A percentile compares a stretch with the other conserved stretches of the same genome.
phyloP scores from a whole-genome alignment of 2,113 vertebrate species.

The Octodon degus region DNA sequence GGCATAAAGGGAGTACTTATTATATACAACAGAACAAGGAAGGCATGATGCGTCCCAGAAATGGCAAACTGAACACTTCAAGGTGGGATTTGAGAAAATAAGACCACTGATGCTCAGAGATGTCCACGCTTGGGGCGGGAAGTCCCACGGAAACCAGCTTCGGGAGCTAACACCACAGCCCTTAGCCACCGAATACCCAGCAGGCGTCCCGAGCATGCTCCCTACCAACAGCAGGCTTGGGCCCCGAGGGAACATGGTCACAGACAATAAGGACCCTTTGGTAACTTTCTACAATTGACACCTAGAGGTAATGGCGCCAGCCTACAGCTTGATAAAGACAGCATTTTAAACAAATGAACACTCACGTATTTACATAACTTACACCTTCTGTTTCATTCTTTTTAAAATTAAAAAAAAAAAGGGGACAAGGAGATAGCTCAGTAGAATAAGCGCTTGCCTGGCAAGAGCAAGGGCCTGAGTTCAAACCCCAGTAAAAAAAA shows the following conservation, averaged over 20 bases:
- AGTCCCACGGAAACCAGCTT: neutral
- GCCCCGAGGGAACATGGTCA: neutral
- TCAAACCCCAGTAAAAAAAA: too few relatives aligned
- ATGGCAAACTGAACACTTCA: constrained; percentile 21
- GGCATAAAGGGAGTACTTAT: neutral
- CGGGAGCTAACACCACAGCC: neutral
- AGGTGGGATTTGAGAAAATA: constrained; percentile 20
- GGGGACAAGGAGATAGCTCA: too few relatives aligned
- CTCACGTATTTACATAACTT: neutral
- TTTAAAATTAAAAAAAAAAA: too few relatives aligned
- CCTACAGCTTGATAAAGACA: constrained; percentile 33
- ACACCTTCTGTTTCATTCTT: constrained; percentile 18
- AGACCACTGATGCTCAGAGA: neutral
- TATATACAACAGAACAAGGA: neutral
- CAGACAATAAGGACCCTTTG: neutral
- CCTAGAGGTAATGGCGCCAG: neutral
- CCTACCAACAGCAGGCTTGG: neutral
- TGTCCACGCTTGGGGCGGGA: neutral
- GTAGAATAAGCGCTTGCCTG: too few relatives aligned
- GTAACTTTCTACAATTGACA: neutral
- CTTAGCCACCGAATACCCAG: constrained; percentile 15
- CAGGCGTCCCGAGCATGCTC: neutral
- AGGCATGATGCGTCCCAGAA: neutral
- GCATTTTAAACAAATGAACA: constrained; percentile 44
- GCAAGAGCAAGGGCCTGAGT: too few relatives aligned